Base-by-base conservation (phyloP, 2,888 invertebrate genomes). In the Acrobeloides nanus region DNA sequence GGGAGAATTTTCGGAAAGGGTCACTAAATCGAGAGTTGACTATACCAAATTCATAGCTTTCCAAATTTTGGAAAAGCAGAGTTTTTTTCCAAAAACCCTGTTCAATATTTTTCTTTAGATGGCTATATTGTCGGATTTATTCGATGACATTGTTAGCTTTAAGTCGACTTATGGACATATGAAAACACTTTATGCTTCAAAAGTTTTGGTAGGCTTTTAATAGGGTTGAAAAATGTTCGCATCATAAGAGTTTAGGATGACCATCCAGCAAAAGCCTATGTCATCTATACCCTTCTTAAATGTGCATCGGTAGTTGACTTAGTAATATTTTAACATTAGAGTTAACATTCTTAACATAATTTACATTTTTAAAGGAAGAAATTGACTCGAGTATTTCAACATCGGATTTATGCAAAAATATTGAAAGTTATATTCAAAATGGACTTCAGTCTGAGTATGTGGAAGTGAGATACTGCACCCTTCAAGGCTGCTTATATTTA, bases 81-180 rank as follows among this genome's bases (percentile, higher is more conserved):
- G 3, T 35, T 35, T 35, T 35, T 49, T 27, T 21, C 33, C 21
- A 38, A 38, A n/a, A n/a, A n/a, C n/a, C n/a, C 27, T 35, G 18
- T 21, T 18, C 38, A 29, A 21, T 10, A 51, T 24, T 2, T 23
- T 35, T 15, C 34, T 35, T n/a, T 29, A 34, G 33, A 17, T 55
- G 23, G 39, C 51, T 3, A 17, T 55, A 4, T 21, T 57, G 1
- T 69, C 68, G 1, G 70, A 70, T 45, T 53, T 71, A 20, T 67
- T 71, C 47, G 61, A 68, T 42, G 71, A 70, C 34, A 35, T 50
- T 3, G 38, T 53, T 1, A 54, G 57, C 2, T 69, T 67, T 48
- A 50, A 48, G 6, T 51, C 57, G n/a, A 53, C 64, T 1, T 64
- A 61, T 34, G 38, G 38, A 1, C 51, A 62, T 8, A 51, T 65